phyloP scores from a whole-genome alignment of 2,888 invertebrate species.

The Leptothorax acervorum region DNA sequence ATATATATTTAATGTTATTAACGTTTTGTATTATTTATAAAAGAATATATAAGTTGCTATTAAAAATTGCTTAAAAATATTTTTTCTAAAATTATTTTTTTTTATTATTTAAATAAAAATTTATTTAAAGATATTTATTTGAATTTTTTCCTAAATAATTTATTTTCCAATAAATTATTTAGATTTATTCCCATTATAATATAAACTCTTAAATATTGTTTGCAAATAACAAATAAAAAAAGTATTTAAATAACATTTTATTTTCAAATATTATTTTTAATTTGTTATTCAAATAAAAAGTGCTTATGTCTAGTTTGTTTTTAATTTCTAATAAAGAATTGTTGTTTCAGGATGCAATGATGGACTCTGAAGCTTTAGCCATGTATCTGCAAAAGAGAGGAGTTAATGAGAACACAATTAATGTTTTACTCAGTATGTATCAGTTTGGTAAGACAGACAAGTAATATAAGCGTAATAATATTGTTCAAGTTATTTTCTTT shows the following conservation, averaged over 20 bases:
- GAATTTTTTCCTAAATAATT: neutral
- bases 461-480: slow-evolving; percentile 4
- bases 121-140: neutral
- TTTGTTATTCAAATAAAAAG: slow-evolving; percentile 9
- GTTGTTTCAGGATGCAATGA: neutral
- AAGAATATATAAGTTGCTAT: neutral
- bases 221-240: slow-evolving; percentile 5
- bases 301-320: neutral
- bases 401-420: slow-evolving; percentile 2
- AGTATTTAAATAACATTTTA: neutral
- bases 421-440: neutral
- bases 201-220: slow-evolving; percentile 7
- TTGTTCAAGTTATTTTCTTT: neutral
- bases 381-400: neutral
- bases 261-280: neutral
- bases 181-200: neutral
- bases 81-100: neutral
- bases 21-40: neutral
- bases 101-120: neutral
- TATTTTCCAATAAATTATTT: neutral
- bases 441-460: neutral
- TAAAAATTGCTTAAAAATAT: neutral
- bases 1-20: neutral
- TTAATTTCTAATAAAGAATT: slow-evolving; percentile 13
- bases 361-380: neutral